Percentiles rank a stretch among this genome's conserved stretches.
Evolutionary conservation across 92 coral and sea anemone genomes (phyloP).

Genomic region (Phenganax stokvisi): DNA sequence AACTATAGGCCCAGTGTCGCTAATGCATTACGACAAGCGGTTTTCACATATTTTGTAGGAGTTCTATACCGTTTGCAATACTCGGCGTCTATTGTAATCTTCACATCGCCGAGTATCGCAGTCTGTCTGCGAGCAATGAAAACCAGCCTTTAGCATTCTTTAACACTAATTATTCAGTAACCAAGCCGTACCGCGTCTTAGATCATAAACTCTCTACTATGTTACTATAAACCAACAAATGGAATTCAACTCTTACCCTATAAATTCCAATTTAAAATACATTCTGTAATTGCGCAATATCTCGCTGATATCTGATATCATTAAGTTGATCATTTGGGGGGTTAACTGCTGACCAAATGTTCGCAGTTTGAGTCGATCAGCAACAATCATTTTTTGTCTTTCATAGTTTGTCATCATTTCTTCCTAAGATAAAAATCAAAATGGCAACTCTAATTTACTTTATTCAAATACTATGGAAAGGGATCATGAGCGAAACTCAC

Average conservation of each 20-base stretch:
- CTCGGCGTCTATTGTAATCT: no score
- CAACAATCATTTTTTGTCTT: slow-evolving; percentile 61
- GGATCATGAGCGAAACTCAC: slow-evolving; percentile 1
- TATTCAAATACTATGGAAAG: neutral
- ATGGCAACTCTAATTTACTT: neutral
- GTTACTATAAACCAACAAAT: neutral
- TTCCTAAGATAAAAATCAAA: slow-evolving; percentile 39
- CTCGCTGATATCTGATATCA: slow-evolving; percentile 64
- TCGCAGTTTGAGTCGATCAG: slow-evolving; percentile 55
- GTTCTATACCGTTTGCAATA: no score
- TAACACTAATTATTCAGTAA: no score
- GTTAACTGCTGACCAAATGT: slow-evolving; percentile 43
- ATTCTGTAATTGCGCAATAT: slow-evolving; percentile 65
- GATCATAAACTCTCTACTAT: no score
- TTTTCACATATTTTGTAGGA: no score
- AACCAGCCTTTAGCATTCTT: no score
- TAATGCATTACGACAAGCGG: no score
- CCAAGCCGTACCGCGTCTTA: no score
- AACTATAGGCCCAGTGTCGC: no score
- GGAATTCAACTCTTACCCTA: slow-evolving; percentile 44
- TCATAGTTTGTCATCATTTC: slow-evolving; percentile 78
- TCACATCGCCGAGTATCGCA: no score
- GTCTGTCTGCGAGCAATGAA: no score
- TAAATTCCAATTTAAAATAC: slow-evolving; percentile 60
- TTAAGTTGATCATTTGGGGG: slow-evolving; percentile 61